phyloP scores from a whole-genome alignment of 1,140 invertebrate genomes.

The Tetranychus urticae region DNA sequence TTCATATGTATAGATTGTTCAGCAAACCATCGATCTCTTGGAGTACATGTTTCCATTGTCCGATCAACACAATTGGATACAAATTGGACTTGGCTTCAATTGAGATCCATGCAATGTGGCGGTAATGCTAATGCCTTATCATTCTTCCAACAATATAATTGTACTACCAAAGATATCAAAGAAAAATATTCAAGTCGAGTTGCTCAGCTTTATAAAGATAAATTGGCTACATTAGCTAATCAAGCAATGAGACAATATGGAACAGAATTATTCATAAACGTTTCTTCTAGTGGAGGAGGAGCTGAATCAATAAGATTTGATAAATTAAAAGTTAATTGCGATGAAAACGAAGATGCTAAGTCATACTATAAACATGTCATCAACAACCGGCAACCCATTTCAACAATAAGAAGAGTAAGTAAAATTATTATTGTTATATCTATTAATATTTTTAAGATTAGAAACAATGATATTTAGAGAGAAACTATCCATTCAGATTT shows the following conservation, averaged over 20 bases:
- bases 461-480: neutral
- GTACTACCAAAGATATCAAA: conserved; percentile 70
- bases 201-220: conserved; percentile 73
- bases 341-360: neutral
- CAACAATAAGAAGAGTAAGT: conserved; percentile 22
- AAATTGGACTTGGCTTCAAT: conserved; percentile 27
- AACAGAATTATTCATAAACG: conserved; percentile 39
- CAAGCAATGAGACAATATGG: conserved; percentile 72
- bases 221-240: conserved; percentile 44
- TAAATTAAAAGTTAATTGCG: too few relatives aligned
- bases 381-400: conserved; percentile 14
- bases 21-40: conserved; percentile 31
- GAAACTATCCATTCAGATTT: neutral
- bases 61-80: conserved; percentile 91
- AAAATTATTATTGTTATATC: neutral
- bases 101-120: conserved; percentile 92
- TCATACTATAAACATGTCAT: neutral
- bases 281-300: neutral
- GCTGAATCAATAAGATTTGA: neutral
- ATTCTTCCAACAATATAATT: conserved; percentile 85
- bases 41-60: conserved; percentile 91
- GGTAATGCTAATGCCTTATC: conserved; percentile 80
- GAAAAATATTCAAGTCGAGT: conserved; percentile 94
- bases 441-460: neutral
- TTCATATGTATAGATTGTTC: conserved; percentile 97